Conservation (phyloP, 2,113 vertebrate genomes). For the Aegotheles bennettii region DNA sequence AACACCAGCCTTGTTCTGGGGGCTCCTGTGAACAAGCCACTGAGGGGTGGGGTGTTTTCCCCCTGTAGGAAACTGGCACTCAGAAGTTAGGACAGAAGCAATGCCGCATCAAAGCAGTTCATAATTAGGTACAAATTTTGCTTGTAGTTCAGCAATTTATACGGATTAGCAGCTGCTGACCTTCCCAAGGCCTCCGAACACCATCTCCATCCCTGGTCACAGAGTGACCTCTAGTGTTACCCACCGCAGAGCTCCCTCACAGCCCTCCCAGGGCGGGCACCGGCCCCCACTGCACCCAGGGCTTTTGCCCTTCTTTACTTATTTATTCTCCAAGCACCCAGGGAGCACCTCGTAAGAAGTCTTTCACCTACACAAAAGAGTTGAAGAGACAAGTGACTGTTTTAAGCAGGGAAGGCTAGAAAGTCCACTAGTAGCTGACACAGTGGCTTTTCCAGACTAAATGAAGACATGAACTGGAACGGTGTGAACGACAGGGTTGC, state of each 20-base stretch:
- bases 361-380: not conserved
- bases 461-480: not conserved
- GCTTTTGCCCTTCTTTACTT: not conserved
- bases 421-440: not conserved
- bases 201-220: constrained; percentile 41
- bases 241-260: not conserved
- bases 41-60: rapidly evolving
- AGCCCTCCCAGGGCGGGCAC: too few relatives aligned
- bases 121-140: constrained; percentile 66
- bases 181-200: not conserved
- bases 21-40: not conserved
- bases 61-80: not conserved
- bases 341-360: not conserved
- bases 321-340: too few relatives aligned
- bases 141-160: constrained; percentile 53
- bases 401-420: not conserved
- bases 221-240: constrained; percentile 79
- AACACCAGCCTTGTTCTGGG: not conserved
- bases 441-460: not conserved
- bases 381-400: not conserved
- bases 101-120: constrained; percentile 49
- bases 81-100: not conserved
- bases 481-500: not conserved
- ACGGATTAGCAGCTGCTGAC: constrained; percentile 61
- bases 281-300: not conserved